A percentile compares a stretch with the other conserved stretches of the same genome.
Conservation (phyloP, 2,888 invertebrate species). For the Linyphia triangularis region DNA sequence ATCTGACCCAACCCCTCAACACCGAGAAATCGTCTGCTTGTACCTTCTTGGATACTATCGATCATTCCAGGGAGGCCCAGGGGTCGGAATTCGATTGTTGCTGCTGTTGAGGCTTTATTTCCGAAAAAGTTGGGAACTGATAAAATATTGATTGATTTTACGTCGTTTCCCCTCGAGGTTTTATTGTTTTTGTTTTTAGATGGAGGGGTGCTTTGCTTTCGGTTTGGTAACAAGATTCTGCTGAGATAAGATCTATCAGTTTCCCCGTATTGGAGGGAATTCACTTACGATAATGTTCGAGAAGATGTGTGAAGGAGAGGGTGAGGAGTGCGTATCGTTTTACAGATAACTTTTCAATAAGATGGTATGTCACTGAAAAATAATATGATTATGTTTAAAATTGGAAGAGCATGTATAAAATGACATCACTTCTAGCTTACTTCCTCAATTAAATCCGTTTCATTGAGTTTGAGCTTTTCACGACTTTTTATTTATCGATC, state of each 20-base stretch:
- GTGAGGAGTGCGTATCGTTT: too few species aligned
- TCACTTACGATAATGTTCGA: neutral
- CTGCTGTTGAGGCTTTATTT: neutral
- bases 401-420: too few species aligned
- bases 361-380: too few species aligned
- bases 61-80: neutral
- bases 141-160: slow-evolving; percentile 56
- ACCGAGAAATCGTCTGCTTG: neutral
- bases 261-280: neutral
- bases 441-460: too few species aligned
- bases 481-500: too few species aligned
- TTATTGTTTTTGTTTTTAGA: neutral
- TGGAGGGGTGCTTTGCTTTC: neutral
- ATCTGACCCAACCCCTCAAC: neutral
- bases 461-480: too few species aligned
- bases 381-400: too few species aligned
- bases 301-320: neutral
- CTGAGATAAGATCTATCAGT: neutral
- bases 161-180: neutral
- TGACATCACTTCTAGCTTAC: too few species aligned
- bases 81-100: slow-evolving; percentile 14
- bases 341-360: too few species aligned
- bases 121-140: slow-evolving; percentile 15
- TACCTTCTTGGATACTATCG: slow-evolving; percentile 4
- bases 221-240: neutral